A percentile compares a stretch with the other conserved stretches of the same genome.
phyloP scores from a whole-genome alignment of 2,888 invertebrate species.

The Cerceris ruficornis region DNA sequence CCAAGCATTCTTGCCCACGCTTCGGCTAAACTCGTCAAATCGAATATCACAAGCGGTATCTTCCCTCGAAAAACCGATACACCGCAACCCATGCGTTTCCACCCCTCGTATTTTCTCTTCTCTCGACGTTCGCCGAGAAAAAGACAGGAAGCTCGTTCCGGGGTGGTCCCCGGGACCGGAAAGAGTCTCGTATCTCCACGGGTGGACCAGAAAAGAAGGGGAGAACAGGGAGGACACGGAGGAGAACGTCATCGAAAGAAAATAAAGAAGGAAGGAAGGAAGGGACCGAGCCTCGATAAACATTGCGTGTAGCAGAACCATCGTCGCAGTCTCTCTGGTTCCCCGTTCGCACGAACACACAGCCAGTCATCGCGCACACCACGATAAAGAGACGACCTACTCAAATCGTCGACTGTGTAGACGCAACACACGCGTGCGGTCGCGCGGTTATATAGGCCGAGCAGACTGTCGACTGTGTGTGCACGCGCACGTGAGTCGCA shows the following conservation, averaged over 20 bases:
- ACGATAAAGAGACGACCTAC: too few relatives aligned
- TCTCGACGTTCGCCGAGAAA: neutral
- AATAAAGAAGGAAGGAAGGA: conserved; percentile 51
- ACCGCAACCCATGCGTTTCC: neutral
- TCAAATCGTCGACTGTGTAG: conserved; percentile 10
- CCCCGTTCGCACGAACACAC: conserved; percentile 16
- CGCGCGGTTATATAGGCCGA: conserved; percentile 42
- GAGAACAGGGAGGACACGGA: conserved; percentile 5
- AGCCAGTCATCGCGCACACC: neutral
- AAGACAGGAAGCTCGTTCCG: conserved; percentile 42
- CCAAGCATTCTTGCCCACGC: conserved; percentile 12
- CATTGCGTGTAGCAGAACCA: conserved; percentile 72
- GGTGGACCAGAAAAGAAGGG: conserved; percentile 6
- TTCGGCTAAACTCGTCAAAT: conserved; percentile 37
- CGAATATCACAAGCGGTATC: conserved; percentile 45
- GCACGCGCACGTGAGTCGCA: conserved; percentile 44
- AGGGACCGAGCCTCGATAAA: conserved; percentile 62
- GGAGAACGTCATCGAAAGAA: conserved; percentile 25
- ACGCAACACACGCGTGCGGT: conserved; percentile 38
- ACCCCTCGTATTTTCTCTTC: conserved; percentile 1
- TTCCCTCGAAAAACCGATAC: conserved; percentile 46
- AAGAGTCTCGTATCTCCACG: conserved; percentile 31
- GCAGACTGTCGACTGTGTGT: neutral
- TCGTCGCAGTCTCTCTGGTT: conserved; percentile 31
- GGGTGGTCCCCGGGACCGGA: conserved; percentile 27